Evolutionary conservation across 2,888 invertebrate species (phyloP).

Genomic region (Amblyteles armatorius): DNA sequence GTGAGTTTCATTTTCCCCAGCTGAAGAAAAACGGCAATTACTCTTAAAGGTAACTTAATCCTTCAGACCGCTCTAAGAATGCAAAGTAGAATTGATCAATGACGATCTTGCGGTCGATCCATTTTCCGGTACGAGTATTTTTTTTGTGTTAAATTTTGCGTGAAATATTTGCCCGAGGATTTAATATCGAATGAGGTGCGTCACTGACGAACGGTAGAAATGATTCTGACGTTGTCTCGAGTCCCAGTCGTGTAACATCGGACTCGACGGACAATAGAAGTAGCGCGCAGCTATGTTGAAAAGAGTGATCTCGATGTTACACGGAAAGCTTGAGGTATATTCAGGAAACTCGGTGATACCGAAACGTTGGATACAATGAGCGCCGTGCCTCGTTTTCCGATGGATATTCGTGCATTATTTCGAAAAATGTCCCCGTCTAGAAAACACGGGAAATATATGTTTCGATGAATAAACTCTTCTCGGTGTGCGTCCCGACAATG

Average conservation of each 20-base stretch:
- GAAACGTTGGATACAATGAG: neutral
- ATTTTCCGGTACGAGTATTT: too few species aligned
- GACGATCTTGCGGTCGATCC: neutral
- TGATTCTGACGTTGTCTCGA: constrained; percentile 1
- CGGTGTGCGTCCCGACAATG: neutral
- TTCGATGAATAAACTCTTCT: neutral
- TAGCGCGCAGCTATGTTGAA: neutral
- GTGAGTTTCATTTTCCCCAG: too few species aligned
- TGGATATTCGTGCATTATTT: neutral
- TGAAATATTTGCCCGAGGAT: too few species aligned
- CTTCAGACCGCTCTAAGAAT: neutral
- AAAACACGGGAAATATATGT: neutral
- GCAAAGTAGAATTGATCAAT: neutral
- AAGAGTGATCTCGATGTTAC: constrained; percentile 72
- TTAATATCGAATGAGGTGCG: neutral
- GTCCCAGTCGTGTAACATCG: constrained; percentile 4
- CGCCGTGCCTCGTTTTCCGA: too few species aligned
- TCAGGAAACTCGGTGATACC: neutral
- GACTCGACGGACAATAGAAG: neutral
- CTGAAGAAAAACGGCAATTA: too few species aligned
- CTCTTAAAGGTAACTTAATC: neutral
- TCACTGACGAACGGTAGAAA: neutral
- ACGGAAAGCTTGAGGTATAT: neutral
- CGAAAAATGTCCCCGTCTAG: neutral
- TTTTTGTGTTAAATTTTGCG: too few species aligned